A percentile compares a stretch with the other conserved stretches of the same genome.
These are phyloP conservation scores for Aspidiotus rigidus DNA, from an alignment of 2,888 invertebrate genomes.

Conservation along the genomic window DNA sequence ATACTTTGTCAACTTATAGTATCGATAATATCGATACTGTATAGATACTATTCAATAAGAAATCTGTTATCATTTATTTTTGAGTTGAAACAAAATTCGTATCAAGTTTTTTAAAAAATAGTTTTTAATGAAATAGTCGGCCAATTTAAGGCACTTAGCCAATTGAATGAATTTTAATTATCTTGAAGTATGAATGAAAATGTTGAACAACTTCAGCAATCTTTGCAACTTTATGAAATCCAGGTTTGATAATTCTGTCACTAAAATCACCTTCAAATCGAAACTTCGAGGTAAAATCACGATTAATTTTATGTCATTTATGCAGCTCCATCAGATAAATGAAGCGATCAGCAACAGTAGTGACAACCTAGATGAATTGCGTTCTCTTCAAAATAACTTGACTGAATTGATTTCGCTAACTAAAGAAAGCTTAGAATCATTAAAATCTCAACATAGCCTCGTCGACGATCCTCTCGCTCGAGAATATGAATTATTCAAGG, in stretches of 20 bases:
- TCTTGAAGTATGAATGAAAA: not conserved
- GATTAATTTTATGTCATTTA: conserved; percentile 24
- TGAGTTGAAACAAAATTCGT: too few relatives aligned
- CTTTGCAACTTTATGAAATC: not conserved
- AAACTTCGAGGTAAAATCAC: not conserved
- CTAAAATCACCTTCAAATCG: not conserved
- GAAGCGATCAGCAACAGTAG: conserved; percentile 49
- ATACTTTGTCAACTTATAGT: too few relatives aligned
- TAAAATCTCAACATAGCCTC: conserved; percentile 36
- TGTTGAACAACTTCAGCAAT: not conserved
- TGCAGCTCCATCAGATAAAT: conserved; percentile 55
- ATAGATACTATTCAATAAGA: too few relatives aligned
- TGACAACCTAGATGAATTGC: conserved; percentile 50
- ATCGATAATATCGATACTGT: too few relatives aligned
- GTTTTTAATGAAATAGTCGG: too few relatives aligned
- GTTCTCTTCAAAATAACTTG: conserved; percentile 55
- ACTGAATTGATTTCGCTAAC: conserved; percentile 61
- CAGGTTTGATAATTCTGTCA: not conserved
- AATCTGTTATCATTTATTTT: too few relatives aligned
- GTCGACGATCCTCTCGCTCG: conserved; percentile 44
- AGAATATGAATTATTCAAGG: conserved; percentile 63
- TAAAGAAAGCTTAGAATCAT: conserved; percentile 47
- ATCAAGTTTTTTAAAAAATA: too few relatives aligned
- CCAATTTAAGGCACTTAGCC: too few relatives aligned
- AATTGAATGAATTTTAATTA: too few relatives aligned